Evolutionary conservation across 2,888 invertebrate genomes (phyloP).

Genomic region (Acholoe squamosa): DNA sequence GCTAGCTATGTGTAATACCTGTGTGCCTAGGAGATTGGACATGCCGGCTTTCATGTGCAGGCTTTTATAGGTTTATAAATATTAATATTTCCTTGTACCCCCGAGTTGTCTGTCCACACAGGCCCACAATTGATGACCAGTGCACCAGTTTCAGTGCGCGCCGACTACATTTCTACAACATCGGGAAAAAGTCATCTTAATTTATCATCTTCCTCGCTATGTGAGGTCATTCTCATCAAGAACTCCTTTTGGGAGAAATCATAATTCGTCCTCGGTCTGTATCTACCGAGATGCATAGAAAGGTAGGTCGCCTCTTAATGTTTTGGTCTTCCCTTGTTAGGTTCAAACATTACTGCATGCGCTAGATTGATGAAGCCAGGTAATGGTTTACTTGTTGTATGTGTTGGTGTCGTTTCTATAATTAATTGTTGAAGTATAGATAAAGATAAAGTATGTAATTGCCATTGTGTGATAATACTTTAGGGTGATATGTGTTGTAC

Average conservation of each 20-base stretch:
- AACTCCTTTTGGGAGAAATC: background rate
- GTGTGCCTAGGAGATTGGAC: conserved; percentile 19
- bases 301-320: background rate
- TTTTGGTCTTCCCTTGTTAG: too few species aligned
- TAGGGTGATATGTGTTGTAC: too few species aligned
- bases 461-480: too few species aligned
- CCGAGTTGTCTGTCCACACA: background rate
- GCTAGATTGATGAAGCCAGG: too few species aligned
- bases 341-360: too few species aligned
- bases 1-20: conserved; percentile 19
- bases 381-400: too few species aligned
- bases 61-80: conserved; percentile 43
- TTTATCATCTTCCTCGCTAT: conserved; percentile 2
- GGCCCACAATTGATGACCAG: background rate
- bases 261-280: background rate
- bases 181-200: background rate
- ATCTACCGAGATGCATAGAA: background rate
- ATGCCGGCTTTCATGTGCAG: conserved; percentile 3
- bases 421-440: too few species aligned
- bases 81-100: conserved; percentile 53
- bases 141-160: background rate
- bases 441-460: too few species aligned
- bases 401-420: too few species aligned
- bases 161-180: background rate
- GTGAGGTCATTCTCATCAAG: background rate